Conservation (phyloP, 2,888 invertebrate genomes). For the Temnothorax ravouxi region DNA sequence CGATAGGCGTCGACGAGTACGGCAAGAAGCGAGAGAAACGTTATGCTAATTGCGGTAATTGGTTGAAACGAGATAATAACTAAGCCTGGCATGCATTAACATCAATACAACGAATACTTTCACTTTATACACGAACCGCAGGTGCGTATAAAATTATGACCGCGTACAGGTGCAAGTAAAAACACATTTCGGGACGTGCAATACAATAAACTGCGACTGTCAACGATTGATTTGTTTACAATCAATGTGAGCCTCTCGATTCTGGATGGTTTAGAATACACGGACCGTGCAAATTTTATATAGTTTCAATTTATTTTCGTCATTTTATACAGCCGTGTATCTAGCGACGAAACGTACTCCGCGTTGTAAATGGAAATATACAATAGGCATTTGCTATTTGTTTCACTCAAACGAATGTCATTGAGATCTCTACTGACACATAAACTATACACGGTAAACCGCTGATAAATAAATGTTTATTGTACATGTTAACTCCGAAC, state of each 20-base stretch:
- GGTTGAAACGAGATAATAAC: conserved; percentile 36
- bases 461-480: conserved; percentile 40
- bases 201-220: conserved; percentile 65
- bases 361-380: conserved; percentile 63
- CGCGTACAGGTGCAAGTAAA: conserved; percentile 56
- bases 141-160: conserved; percentile 71
- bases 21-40: conserved; percentile 12
- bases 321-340: conserved; percentile 41
- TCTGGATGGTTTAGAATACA: conserved; percentile 53
- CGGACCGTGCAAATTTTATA: conserved; percentile 60
- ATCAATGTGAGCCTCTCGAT: conserved; percentile 56
- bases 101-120: conserved; percentile 40
- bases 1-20: neutral
- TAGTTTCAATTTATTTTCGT: conserved; percentile 65
- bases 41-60: conserved; percentile 54
- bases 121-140: conserved; percentile 46
- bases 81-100: conserved; percentile 58
- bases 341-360: conserved; percentile 54
- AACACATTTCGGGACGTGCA: conserved; percentile 53
- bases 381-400: conserved; percentile 48
- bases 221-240: conserved; percentile 73
- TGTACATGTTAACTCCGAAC: neutral
- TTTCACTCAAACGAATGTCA: conserved; percentile 39
- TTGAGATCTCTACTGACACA: neutral
- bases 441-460: conserved; percentile 34